These are phyloP conservation scores for Canis aureus DNA, from an alignment of 2,113 vertebrate species.

Conservation along the genomic window DNA sequence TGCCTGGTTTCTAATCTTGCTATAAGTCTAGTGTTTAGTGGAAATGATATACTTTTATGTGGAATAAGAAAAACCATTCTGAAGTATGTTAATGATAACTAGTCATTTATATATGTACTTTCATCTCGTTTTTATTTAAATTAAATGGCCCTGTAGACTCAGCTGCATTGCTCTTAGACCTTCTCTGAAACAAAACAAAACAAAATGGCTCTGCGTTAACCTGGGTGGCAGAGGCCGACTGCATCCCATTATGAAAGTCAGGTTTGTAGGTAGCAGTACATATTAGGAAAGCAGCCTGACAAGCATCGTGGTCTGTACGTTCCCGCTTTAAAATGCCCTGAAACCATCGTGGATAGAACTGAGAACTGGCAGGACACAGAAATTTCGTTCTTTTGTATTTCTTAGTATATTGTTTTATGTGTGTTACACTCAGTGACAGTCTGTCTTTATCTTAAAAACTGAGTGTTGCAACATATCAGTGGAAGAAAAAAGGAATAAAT, in stretches of 20 bases:
- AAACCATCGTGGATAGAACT: not conserved
- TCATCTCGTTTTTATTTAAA: not conserved
- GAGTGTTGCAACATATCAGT: not conserved
- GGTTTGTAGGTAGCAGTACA: not conserved
- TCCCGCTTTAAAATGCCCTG: not conserved
- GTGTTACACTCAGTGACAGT: not conserved
- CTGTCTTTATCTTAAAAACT: constrained; percentile 1
- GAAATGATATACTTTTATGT: not conserved
- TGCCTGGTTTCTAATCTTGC: not conserved
- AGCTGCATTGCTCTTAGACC: not conserved
- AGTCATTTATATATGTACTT: not conserved
- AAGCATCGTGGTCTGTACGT: not conserved
- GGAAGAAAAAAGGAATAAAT: not conserved
- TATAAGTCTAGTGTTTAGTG: not conserved
- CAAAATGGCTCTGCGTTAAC: not conserved
- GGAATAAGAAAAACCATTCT: not conserved
- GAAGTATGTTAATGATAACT: not conserved
- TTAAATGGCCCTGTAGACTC: not conserved
- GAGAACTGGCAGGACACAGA: not conserved
- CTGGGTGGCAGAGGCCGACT: not conserved
- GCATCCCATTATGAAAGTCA: not conserved
- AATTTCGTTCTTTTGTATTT: constrained; percentile 18
- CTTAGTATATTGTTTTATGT: not conserved
- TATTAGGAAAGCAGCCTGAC: not conserved
- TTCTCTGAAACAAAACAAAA: not conserved